Evolutionary conservation across 2,888 invertebrate genomes (phyloP).

Genomic region (Globia sparganii): DNA sequence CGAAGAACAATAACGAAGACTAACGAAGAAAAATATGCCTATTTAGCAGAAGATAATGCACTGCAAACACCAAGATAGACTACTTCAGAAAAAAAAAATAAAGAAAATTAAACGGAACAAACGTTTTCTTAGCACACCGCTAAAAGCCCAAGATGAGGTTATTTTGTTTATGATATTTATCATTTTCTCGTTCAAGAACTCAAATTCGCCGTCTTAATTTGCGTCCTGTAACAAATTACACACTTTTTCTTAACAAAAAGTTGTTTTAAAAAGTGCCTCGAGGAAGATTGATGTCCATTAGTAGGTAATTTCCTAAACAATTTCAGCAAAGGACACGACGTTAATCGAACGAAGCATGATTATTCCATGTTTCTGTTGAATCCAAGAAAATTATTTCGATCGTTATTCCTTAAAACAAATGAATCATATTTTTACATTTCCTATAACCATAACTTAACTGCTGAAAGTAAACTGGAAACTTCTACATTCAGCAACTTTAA

Average conservation of each 20-base stretch:
- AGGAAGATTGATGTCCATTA: constrained; percentile 84
- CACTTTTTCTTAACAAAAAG: constrained; percentile 76
- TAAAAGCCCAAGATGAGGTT: constrained; percentile 57
- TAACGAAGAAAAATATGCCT: neutral
- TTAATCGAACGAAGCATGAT: constrained; percentile 70
- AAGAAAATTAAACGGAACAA: constrained; percentile 43
- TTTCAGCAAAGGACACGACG: constrained; percentile 68
- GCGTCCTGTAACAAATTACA: constrained; percentile 81
- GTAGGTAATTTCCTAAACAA: constrained; percentile 80
- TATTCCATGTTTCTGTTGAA: constrained; percentile 59
- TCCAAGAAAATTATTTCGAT: constrained; percentile 38
- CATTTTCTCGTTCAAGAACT: constrained; percentile 75
- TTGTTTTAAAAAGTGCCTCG: constrained; percentile 77
- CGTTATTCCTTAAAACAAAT: neutral
- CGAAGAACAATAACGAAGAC: no score
- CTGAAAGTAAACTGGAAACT: neutral
- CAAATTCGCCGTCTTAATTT: constrained; percentile 79
- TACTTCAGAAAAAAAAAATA: constrained; percentile 9
- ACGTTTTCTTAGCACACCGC: constrained; percentile 40
- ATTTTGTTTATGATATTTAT: constrained; percentile 72
- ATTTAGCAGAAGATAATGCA: neutral
- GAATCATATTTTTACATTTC: neutral
- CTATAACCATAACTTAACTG: neutral
- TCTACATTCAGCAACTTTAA: neutral
- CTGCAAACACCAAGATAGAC: neutral